phyloP scores from a whole-genome alignment of 2,797 vertebrate species.

The Hippocampus kuda region DNA sequence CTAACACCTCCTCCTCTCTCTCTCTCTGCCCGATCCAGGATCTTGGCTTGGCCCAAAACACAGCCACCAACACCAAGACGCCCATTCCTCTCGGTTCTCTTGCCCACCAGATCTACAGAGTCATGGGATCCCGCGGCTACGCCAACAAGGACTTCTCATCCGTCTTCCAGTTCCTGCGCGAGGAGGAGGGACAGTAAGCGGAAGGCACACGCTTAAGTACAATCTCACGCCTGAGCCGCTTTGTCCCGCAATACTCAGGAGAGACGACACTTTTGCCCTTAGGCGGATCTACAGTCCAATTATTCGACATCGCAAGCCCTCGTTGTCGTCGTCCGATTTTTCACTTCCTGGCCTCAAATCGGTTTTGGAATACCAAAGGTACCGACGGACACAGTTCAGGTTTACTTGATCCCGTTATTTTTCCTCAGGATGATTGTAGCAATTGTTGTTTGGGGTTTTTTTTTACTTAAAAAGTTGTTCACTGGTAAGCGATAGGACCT shows the following conservation, averaged over 20 bases:
- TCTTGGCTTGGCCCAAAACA: constrained; percentile 89
- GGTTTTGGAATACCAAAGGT: neutral
- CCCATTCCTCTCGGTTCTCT: constrained; percentile 83
- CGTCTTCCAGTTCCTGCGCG: constrained; percentile 93
- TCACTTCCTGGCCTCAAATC: constrained; percentile 3
- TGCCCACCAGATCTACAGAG: constrained; percentile 91
- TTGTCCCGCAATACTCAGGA: constrained; percentile 49
- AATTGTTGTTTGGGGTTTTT: neutral
- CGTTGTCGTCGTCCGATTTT: constrained; percentile 15
- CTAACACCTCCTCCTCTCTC: neutral
- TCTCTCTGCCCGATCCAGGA: constrained; percentile 61
- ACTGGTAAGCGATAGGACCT: neutral
- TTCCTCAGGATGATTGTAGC: neutral
- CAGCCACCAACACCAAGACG: constrained; percentile 89
- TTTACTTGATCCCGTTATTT: neutral
- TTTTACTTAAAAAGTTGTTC: constrained; percentile 4
- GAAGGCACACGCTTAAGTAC: constrained; percentile 14
- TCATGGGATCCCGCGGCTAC: constrained; percentile 95
- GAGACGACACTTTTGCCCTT: constrained; percentile 39
- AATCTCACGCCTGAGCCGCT: constrained; percentile 34
- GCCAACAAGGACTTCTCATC: constrained; percentile 95
- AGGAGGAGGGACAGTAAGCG: constrained; percentile 73
- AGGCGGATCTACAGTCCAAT: constrained; percentile 40
- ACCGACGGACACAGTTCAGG: neutral
- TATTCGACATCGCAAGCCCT: constrained; percentile 36